Base-by-base conservation (phyloP, 2,113 vertebrate species). In the Melanerpes aurifrons region DNA sequence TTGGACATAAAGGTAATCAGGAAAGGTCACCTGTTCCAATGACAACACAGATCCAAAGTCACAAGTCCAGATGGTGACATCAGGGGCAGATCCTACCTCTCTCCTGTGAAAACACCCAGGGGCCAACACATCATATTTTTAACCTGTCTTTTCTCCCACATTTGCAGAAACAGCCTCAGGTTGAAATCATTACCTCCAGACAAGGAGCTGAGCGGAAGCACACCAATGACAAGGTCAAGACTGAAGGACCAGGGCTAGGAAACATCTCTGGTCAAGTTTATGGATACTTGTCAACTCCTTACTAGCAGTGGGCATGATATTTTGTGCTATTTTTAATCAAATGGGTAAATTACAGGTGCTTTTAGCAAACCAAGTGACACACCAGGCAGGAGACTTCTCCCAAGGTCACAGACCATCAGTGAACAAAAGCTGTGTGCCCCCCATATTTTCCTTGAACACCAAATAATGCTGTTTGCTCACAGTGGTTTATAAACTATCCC, bases 1-100 rank as follows among this genome's bases (percentile, higher is more conserved):
- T 57, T 8, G 64, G 64, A 63, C 50, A 48, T 37, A 54, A 59
- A 82, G 53, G 86, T 75, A 57, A 56, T 15, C 48, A 87, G 82
- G 69, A 53, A 56, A 87, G 66, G 58, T 77, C 64, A 92, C 68
- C 91, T 66, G 29, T 86, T 71, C 82, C 64, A 80, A 48, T 43
- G 7, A 70, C 92, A 86, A 86, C 84, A 47, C 2, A 4, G 84
- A 90, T 94, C 96, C 95, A 96, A 96, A 95, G 93, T 94, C 91
- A 88, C 91, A 96, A 94, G 93, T 95, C 92, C 95, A 91, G 69
- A 70, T 68, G 87, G 83, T 93, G 93, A 82, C 80, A 75, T 62
- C 82, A 83, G 35, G 61, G 32, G 28, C 54, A 86, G 89, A 57
- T 56, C 15, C 50, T 71, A 20, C 61, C 35, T 72, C 72, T n/a